Evolutionary conservation across 2,113 vertebrate species (phyloP).

Genomic region (Mobula birostris): DNA sequence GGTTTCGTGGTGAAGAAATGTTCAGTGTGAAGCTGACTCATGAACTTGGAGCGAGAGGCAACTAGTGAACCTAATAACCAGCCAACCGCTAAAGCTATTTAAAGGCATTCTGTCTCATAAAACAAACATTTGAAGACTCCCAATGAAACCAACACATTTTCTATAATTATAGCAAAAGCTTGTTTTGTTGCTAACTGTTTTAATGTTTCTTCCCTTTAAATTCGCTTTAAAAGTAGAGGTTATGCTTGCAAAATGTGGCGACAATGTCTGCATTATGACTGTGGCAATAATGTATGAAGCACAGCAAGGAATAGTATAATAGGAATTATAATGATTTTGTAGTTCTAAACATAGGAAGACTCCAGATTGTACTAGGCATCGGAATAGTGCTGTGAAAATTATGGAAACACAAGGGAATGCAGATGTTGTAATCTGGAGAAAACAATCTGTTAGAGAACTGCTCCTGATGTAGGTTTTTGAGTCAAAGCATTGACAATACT

Average conservation of each 20-base stretch:
- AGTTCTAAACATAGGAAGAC: neutral
- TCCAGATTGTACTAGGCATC: too few species aligned
- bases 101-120: conserved; percentile 25
- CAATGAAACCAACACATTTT: conserved; percentile 4
- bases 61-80: neutral
- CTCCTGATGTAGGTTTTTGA: too few species aligned
- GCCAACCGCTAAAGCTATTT: conserved; percentile 4
- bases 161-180: neutral
- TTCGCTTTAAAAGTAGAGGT: neutral
- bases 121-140: neutral
- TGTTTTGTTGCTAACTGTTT: conserved; percentile 23
- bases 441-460: too few species aligned
- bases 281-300: neutral
- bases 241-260: neutral
- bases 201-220: neutral
- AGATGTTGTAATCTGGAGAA: too few species aligned
- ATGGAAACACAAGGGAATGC: too few species aligned
- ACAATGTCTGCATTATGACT: too few species aligned
- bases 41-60: neutral
- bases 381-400: too few species aligned
- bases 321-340: neutral
- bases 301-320: neutral
- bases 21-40: conserved; percentile 18
- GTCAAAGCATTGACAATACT: too few species aligned
- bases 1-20: conserved; percentile 22